Percentiles rank a stretch among this genome's conserved stretches.
Conservation (phyloP, 35 echinoderm and acorn worm species). For the Apostichopus californicus region DNA sequence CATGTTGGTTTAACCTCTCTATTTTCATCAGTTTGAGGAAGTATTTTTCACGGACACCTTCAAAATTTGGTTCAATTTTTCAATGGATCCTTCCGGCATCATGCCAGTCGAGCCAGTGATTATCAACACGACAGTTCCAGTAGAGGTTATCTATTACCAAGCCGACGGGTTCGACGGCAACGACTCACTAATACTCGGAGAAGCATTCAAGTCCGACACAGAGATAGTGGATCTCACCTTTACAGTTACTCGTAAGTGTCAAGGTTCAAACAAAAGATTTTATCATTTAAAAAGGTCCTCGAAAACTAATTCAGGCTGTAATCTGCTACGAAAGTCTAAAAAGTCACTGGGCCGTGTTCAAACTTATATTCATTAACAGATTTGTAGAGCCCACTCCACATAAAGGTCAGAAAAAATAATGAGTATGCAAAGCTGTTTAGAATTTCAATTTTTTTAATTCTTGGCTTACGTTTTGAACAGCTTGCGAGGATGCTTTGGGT, state of each 20-base stretch:
- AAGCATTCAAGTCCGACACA: slow-evolving; percentile 63
- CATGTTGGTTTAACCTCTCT: not conserved
- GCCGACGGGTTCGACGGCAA: slow-evolving; percentile 43
- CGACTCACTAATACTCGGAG: slow-evolving; percentile 63
- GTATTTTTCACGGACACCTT: slow-evolving; percentile 88
- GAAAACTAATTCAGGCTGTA: too few species aligned
- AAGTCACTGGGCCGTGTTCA: too few species aligned
- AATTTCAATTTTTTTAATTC: not conserved
- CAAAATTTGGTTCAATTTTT: slow-evolving; percentile 86
- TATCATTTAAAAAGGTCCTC: too few species aligned
- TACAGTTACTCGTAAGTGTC: slow-evolving; percentile 68
- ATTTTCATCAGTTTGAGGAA: slow-evolving; percentile 65
- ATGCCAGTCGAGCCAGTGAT: slow-evolving; percentile 74
- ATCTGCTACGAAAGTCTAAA: too few species aligned
- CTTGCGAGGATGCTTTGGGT: slow-evolving; percentile 63
- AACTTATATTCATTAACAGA: too few species aligned
- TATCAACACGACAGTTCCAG: slow-evolving; percentile 82
- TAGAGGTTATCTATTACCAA: slow-evolving; percentile 75
- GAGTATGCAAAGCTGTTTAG: too few species aligned
- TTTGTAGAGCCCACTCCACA: too few species aligned
- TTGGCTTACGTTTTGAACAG: slow-evolving; percentile 28
- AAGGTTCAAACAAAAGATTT: too few species aligned
- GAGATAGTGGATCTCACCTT: slow-evolving; percentile 78
- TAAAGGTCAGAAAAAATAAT: too few species aligned
- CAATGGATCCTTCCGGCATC: slow-evolving; percentile 66